Conservation (phyloP, 2,888 invertebrate genomes). For the Drosophila cracens region DNA sequence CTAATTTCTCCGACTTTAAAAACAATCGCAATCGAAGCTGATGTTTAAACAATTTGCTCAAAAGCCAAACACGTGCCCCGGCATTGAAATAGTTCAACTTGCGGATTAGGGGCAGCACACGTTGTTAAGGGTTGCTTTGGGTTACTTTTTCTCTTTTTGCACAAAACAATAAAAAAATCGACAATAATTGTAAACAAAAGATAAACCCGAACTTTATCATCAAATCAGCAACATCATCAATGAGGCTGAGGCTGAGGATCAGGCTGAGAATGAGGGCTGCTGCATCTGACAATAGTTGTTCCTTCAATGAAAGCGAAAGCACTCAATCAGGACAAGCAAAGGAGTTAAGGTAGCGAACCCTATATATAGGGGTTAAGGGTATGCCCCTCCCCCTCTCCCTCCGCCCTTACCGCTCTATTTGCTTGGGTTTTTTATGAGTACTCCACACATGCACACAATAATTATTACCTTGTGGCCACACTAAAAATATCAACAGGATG, state of each 20-base stretch:
- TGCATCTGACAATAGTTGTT: constrained; percentile 35
- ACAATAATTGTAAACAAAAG: constrained; percentile 67
- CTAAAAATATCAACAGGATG: constrained; percentile 72
- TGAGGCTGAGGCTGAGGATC: constrained; percentile 25
- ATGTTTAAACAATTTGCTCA: constrained; percentile 45
- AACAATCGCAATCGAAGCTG: constrained; percentile 18
- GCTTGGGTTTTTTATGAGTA: constrained; percentile 17
- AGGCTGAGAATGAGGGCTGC: constrained; percentile 18
- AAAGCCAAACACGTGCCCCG: constrained; percentile 63
- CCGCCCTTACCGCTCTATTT: neutral
- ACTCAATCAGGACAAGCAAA: constrained; percentile 64
- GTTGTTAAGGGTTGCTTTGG: constrained; percentile 42
- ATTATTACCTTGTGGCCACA: constrained; percentile 71
- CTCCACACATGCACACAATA: constrained; percentile 38
- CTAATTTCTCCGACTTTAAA: neutral
- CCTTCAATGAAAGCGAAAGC: constrained; percentile 32
- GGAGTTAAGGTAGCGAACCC: constrained; percentile 46
- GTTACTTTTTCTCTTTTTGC: constrained; percentile 5
- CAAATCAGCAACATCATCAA: constrained; percentile 55
- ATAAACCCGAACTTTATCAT: constrained; percentile 61
- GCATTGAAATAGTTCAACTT: constrained; percentile 20
- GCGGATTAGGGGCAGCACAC: constrained; percentile 3
- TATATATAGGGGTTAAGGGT: constrained; percentile 52
- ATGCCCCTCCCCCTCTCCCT: neutral
- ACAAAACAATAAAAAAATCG: constrained; percentile 34